These are phyloP conservation scores for Halocaridina rubra DNA, from an alignment of 2,888 invertebrate genomes.

Conservation along the genomic window DNA sequence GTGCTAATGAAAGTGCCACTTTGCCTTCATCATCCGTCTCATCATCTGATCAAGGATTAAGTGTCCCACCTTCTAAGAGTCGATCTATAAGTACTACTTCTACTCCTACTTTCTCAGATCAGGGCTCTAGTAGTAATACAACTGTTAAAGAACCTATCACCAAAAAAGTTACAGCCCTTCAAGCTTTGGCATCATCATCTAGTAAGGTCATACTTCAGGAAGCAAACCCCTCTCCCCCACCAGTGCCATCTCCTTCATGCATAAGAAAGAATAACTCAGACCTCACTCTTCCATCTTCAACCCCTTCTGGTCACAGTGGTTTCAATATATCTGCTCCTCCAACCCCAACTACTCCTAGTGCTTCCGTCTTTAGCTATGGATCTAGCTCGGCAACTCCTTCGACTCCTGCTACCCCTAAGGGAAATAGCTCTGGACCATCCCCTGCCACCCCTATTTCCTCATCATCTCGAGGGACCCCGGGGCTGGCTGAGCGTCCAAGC, in stretches of 20 bases:
- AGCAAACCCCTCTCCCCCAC: not conserved
- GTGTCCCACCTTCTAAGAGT: constrained; percentile 9
- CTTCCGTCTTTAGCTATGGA: constrained; percentile 33
- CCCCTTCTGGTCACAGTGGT: constrained; percentile 9
- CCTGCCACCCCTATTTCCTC: constrained; percentile 20
- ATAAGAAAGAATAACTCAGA: not conserved
- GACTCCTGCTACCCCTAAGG: constrained; percentile 37
- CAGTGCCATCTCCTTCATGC: not conserved
- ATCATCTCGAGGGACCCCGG: constrained; percentile 37
- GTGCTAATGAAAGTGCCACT: constrained; percentile 10
- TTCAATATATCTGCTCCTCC: constrained; percentile 21
- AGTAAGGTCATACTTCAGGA: constrained; percentile 18
- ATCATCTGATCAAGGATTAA: constrained; percentile 2
- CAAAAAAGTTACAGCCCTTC: constrained; percentile 18
- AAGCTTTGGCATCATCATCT: constrained; percentile 33
- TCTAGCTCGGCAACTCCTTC: constrained; percentile 39
- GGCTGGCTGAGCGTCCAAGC: constrained; percentile 44
- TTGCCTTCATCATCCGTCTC: not conserved
- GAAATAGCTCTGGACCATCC: constrained; percentile 41
- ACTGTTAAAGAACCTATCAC: constrained; percentile 17
- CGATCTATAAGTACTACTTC: constrained; percentile 36
- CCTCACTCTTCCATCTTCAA: not conserved
- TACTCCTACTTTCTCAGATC: constrained; percentile 7
- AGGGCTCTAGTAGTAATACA: not conserved
- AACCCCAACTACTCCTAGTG: constrained; percentile 31